phyloP scores from a whole-genome alignment of 2,888 invertebrate genomes.

The Elgonia sp. region DNA sequence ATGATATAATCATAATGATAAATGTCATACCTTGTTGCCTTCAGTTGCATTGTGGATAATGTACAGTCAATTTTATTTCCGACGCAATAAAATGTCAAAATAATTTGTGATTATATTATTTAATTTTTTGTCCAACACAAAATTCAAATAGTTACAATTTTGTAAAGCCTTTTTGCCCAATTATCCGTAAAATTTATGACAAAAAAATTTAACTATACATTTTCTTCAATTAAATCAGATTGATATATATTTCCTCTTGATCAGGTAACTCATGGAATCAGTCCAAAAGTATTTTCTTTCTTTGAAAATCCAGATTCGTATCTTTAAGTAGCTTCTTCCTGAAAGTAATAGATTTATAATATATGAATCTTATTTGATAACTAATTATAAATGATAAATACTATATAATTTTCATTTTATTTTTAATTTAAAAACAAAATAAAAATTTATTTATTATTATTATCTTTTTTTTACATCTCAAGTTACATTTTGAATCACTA shows the following conservation, averaged over 20 bases:
- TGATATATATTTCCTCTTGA: constrained; percentile 67
- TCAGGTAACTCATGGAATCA: constrained; percentile 60
- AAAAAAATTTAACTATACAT: constrained; percentile 44
- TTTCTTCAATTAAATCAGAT: constrained; percentile 60
- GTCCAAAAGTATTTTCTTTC: constrained; percentile 57
- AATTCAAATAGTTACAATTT: no score
- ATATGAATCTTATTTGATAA: neutral
- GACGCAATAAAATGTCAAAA: no score
- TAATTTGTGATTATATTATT: no score
- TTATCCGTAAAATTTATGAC: constrained; percentile 50
- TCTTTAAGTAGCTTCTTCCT: constrained; percentile 55
- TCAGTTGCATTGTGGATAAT: neutral
- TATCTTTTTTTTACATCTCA: no score
- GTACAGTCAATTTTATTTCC: neutral
- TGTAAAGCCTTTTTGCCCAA: constrained; percentile 4
- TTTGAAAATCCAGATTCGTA: constrained; percentile 43
- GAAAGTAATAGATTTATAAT: constrained; percentile 42
- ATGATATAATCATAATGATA: constrained; percentile 13
- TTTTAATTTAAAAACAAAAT: neutral
- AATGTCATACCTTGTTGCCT: constrained; percentile 12
- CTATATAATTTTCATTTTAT: neutral
- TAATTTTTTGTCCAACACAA: no score
- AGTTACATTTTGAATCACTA: no score
- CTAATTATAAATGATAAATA: constrained; percentile 19
- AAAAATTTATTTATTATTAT: no score